Percentiles rank a stretch among this genome's conserved stretches.
Evolutionary conservation across 2,888 invertebrate genomes (phyloP).

Genomic region (Lasius fuliginosus): DNA sequence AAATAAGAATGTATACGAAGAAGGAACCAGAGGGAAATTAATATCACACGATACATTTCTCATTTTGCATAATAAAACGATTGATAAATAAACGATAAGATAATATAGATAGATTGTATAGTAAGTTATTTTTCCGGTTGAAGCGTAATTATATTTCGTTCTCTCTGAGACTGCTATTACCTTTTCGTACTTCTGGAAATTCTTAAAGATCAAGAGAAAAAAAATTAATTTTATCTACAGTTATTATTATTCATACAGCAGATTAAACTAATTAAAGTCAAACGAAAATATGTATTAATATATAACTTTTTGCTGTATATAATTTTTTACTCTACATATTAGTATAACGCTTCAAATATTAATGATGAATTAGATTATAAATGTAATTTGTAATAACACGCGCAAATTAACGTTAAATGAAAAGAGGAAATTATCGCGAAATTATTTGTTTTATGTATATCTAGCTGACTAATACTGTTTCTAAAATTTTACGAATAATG

Average conservation of each 20-base stretch:
- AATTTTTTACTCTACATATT: not conserved
- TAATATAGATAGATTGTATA: not conserved
- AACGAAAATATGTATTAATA: not conserved
- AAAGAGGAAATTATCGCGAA: slow-evolving; percentile 11
- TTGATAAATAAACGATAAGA: not conserved
- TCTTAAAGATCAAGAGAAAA: not conserved
- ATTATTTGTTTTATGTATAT: not conserved
- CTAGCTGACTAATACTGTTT: not conserved
- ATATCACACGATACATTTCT: not conserved
- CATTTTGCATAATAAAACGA: not conserved
- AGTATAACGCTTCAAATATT: no score
- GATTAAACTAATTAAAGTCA: slow-evolving; percentile 12
- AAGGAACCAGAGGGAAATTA: not conserved
- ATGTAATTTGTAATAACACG: not conserved
- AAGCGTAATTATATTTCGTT: not conserved
- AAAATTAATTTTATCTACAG: not conserved
- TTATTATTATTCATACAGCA: not conserved
- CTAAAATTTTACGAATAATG: not conserved
- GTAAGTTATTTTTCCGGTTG: not conserved
- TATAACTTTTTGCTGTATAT: not conserved
- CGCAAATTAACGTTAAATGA: not conserved
- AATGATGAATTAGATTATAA: not conserved
- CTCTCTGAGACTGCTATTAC: not conserved
- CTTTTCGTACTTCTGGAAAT: not conserved
- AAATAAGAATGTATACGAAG: not conserved